These are phyloP conservation scores for Delphinapterus leucas DNA, from an alignment of 2,113 vertebrate species.

Conservation along the genomic window DNA sequence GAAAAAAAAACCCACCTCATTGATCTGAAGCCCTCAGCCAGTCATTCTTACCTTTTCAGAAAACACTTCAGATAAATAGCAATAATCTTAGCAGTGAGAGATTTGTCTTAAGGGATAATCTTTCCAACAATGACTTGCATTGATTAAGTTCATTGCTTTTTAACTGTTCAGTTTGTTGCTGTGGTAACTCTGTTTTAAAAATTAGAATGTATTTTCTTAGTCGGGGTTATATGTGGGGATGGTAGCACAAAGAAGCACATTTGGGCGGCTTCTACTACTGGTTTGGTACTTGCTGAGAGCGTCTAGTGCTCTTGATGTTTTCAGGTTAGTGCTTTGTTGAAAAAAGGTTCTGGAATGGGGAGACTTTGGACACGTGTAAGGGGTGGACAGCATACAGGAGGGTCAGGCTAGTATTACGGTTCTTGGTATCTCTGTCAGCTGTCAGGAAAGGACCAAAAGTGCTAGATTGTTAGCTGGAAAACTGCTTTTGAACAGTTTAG, in stretches of 20 bases:
- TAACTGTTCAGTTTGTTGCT: conserved; percentile 70
- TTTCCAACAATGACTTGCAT: conserved; percentile 66
- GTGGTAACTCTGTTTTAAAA: conserved; percentile 65
- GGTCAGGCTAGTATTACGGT: not conserved
- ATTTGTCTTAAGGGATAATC: conserved; percentile 71
- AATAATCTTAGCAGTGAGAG: conserved; percentile 71
- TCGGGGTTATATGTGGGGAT: not conserved
- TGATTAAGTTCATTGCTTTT: conserved; percentile 68
- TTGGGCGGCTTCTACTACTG: not conserved
- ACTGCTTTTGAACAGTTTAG: not conserved
- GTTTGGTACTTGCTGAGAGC: not conserved
- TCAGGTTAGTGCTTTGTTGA: conserved; percentile 13
- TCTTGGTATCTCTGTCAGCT: not conserved
- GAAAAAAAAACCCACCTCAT: conserved; percentile 18
- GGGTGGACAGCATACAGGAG: not conserved
- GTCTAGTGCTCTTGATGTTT: not conserved
- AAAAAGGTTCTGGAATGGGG: not conserved
- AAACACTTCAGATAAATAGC: conserved; percentile 72
- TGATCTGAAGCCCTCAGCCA: conserved; percentile 59
- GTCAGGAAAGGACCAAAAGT: not conserved
- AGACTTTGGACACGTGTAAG: not conserved
- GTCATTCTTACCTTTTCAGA: conserved; percentile 68
- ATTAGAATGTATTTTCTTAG: conserved; percentile 41
- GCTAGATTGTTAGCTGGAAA: not conserved
- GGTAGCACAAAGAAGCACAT: not conserved